Evolutionary conservation across 2,113 vertebrate genomes (phyloP).

Genomic region (Misgurnus anguillicaudatus): DNA sequence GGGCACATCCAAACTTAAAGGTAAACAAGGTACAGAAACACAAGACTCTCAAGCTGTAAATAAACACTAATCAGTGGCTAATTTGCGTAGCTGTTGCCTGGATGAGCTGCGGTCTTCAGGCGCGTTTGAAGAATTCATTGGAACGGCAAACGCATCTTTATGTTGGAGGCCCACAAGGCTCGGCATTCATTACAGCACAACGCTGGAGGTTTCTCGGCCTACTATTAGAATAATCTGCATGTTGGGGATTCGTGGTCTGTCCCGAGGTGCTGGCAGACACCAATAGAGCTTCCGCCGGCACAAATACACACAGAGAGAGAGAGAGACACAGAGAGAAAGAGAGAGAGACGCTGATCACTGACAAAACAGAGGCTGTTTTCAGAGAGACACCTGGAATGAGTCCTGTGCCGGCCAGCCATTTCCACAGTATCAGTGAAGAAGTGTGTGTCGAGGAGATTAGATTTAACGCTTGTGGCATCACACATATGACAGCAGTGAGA

Average conservation of each 20-base stretch:
- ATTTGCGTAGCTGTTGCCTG: slow-evolving; percentile 91
- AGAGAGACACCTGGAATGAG: slow-evolving; percentile 39
- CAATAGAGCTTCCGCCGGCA: slow-evolving; percentile 74
- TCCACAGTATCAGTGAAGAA: not conserved
- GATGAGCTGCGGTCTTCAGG: slow-evolving; percentile 92
- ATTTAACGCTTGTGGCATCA: not conserved
- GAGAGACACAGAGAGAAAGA: not conserved
- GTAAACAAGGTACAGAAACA: slow-evolving; percentile 1
- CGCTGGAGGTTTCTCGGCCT: slow-evolving; percentile 81
- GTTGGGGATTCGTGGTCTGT: slow-evolving; percentile 68
- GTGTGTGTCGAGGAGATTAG: slow-evolving; percentile 12
- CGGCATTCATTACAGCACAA: slow-evolving; percentile 85
- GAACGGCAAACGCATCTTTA: slow-evolving; percentile 82
- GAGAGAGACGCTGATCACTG: slow-evolving; percentile 57
- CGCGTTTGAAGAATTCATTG: slow-evolving; percentile 91
- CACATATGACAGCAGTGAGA: not conserved
- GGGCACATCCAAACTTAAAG: slow-evolving; percentile 29
- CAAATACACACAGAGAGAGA: slow-evolving; percentile 1
- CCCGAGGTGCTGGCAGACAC: slow-evolving; percentile 72
- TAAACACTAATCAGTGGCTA: slow-evolving; percentile 93
- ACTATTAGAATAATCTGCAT: slow-evolving; percentile 86
- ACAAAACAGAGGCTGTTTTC: slow-evolving; percentile 71
- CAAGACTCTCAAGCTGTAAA: slow-evolving; percentile 72
- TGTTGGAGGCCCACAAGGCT: slow-evolving; percentile 82
- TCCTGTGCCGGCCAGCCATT: not conserved